Evolutionary conservation across 2,113 vertebrate species (phyloP).

Genomic region (Nematolebias whitei): DNA sequence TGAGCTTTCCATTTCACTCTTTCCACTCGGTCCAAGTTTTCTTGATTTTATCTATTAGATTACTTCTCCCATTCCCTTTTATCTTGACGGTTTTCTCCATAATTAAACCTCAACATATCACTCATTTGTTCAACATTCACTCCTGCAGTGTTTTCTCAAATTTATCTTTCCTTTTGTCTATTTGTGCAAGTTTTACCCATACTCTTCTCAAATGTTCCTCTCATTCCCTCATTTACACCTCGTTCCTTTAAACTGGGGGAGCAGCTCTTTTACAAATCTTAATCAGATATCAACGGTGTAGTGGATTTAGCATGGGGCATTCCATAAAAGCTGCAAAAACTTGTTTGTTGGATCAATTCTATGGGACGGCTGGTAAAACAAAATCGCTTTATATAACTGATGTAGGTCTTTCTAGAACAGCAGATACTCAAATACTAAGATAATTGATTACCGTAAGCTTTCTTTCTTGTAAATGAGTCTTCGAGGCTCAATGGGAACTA

Average conservation of each 20-base stretch:
- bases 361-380: background rate
- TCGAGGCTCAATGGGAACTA: too few relatives aligned
- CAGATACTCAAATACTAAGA: too few relatives aligned
- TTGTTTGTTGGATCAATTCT: background rate
- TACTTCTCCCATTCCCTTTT: conserved; percentile 6
- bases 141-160: conserved; percentile 1
- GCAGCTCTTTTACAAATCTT: background rate
- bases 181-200: background rate
- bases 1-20: conserved; percentile 20
- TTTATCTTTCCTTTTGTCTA: background rate
- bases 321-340: background rate
- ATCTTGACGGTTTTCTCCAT: background rate
- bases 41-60: conserved; percentile 28
- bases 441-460: too few relatives aligned
- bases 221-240: conserved; percentile 7
- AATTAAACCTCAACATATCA: conserved; percentile 8
- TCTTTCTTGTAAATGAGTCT: too few relatives aligned
- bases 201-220: background rate
- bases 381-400: background rate
- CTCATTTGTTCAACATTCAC: conserved; percentile 36
- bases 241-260: conserved; percentile 1
- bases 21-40: background rate
- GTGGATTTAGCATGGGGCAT: background rate
- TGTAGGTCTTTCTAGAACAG: background rate
- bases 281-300: background rate